phyloP scores from a whole-genome alignment of 2,113 vertebrate genomes.

The Pedionomus torquatus region DNA sequence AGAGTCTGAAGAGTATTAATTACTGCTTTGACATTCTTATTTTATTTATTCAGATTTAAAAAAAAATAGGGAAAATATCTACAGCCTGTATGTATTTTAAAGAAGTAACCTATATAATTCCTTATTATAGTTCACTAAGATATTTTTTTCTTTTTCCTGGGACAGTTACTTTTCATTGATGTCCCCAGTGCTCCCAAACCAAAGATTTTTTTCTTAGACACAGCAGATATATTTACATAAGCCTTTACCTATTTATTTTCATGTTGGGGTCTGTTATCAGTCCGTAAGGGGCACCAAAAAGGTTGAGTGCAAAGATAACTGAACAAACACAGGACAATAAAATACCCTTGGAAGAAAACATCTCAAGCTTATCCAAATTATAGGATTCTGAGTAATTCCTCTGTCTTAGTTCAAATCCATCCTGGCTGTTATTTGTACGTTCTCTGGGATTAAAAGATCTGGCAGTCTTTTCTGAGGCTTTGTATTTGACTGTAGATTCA shows the following conservation, averaged over 20 bases:
- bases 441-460: neutral
- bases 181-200: neutral
- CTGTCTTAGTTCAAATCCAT: neutral
- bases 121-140: neutral
- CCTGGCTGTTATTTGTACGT: neutral
- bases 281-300: neutral
- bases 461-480: neutral
- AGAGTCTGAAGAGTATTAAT: neutral
- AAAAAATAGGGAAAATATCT: neutral
- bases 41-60: neutral
- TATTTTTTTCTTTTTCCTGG: neutral
- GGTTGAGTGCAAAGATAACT: neutral
- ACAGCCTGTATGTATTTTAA: neutral
- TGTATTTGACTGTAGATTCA: neutral
- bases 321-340: neutral
- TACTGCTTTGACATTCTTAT: neutral
- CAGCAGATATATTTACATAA: neutral
- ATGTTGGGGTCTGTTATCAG: neutral
- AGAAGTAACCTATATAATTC: neutral
- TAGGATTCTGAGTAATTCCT: neutral
- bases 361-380: neutral
- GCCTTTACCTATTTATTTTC: neutral
- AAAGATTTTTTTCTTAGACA: neutral
- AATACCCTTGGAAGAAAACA: neutral
- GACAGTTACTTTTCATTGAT: neutral